Conservation (phyloP, 2,888 invertebrate species). For the Acrobasis suavella region DNA sequence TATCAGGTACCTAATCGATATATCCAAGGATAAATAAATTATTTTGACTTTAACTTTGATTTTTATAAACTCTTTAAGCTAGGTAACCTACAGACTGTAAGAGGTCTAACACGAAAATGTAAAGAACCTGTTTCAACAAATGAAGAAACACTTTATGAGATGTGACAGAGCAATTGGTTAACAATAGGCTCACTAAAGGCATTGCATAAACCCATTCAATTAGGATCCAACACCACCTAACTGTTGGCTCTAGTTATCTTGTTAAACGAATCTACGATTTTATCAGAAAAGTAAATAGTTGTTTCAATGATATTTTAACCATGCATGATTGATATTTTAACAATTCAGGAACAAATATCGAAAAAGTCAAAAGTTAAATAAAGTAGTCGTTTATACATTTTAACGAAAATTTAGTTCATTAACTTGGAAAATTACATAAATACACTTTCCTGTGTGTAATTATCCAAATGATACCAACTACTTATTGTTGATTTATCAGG, state of each 20-base stretch:
- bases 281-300: too few relatives aligned
- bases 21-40: too few relatives aligned
- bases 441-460: conserved; percentile 3
- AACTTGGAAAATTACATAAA: neutral
- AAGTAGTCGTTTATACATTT: neutral
- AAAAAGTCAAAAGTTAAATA: neutral
- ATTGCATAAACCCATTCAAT: conserved; percentile 10
- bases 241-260: neutral
- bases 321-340: too few relatives aligned
- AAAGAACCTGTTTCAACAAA: conserved; percentile 2
- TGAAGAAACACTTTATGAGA: neutral
- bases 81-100: neutral
- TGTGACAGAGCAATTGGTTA: conserved; percentile 9
- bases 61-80: neutral
- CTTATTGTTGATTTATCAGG: conserved; percentile 12
- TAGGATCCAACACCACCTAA: neutral
- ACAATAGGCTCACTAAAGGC: conserved; percentile 14
- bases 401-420: neutral
- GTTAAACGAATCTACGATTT: too few relatives aligned
- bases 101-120: neutral
- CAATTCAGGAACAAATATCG: too few relatives aligned
- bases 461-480: conserved; percentile 5
- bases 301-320: too few relatives aligned
- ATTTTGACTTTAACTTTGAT: too few relatives aligned
- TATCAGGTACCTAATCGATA: too few relatives aligned